A percentile compares a stretch with the other conserved stretches of the same genome.
These are phyloP conservation scores for Odontocolon sp. DNA, from an alignment of 2,888 invertebrate genomes.

Conservation along the genomic window DNA sequence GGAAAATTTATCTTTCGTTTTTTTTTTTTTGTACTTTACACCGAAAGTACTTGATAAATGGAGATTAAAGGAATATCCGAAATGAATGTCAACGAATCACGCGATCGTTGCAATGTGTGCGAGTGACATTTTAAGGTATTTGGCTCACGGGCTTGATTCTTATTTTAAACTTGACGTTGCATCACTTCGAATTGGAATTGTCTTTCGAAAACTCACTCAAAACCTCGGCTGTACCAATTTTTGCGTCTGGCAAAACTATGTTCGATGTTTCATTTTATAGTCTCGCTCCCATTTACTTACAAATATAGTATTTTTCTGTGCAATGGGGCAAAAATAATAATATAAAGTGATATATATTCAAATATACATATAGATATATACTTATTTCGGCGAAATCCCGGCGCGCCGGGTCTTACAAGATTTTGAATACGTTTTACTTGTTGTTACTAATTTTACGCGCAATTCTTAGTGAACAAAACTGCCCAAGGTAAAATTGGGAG, in stretches of 20 bases:
- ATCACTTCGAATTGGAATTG: slow-evolving; percentile 55
- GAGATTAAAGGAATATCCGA: slow-evolving; percentile 57
- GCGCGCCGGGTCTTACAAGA: too few relatives aligned
- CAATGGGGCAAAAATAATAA: too few relatives aligned
- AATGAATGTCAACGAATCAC: slow-evolving; percentile 62
- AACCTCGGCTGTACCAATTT: slow-evolving; percentile 2
- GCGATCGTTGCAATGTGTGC: slow-evolving; percentile 56
- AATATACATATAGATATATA: too few relatives aligned
- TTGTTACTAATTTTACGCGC: not conserved
- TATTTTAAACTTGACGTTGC: slow-evolving; percentile 70
- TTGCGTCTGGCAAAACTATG: not conserved
- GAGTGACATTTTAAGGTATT: slow-evolving; percentile 69
- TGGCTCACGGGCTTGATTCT: slow-evolving; percentile 70
- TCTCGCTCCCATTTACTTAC: not conserved
- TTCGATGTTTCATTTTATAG: not conserved
- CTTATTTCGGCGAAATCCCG: too few relatives aligned
- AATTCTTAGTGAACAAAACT: not conserved
- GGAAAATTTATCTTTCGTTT: not conserved
- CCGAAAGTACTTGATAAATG: slow-evolving; percentile 42
- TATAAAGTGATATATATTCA: too few relatives aligned
- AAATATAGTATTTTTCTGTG: too few relatives aligned
- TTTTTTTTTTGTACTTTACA: not conserved
- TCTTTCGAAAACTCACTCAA: slow-evolving; percentile 32
- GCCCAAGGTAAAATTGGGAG: not conserved
- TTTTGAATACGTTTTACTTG: not conserved